Evolutionary conservation across 2,113 vertebrate genomes (phyloP), one percentile per base, ranked within the genome.

Genomic region (Burhinus bistriatus): DNA sequence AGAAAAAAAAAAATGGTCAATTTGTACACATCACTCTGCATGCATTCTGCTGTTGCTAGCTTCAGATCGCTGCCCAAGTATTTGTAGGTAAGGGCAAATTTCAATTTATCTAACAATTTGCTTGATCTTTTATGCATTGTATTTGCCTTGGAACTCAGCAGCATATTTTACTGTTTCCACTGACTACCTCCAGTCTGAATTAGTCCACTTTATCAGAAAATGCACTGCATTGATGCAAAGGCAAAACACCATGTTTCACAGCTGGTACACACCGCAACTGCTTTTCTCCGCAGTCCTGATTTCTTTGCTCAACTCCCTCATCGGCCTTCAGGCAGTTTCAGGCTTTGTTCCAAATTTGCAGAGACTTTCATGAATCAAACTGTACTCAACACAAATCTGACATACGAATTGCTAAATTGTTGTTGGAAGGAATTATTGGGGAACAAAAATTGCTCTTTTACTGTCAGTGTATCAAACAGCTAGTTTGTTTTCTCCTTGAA

Each of bases 241-340:
- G 61, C 16, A 6, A 69, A 83, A 29, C 21, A 61, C 8, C 1
- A 0, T 10, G 12, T 75, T 68, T 61, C n/a, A 32, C 51, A 89
- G 76, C 17, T 45, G 51, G 49, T 47, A 40, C 26, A 36, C 34
- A n/a, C 25, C 21, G 45, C 0, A 0, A 29, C 10, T 75, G 69
- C 65, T 69, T 45, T 88, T 36, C 88, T 88, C 32, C 0, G 0
- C 20, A 42, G 45, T 44, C 29, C 54, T 2, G 1, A 29, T 23
- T 55, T 45, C 62, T 65, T 73, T 64, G 44, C 49, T 80, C 16
- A 44, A 14, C 72, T 78, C 61, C 32, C 61, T 78, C 44, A 44
- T 5, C 0, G 0, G 11, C 61, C 42, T 59, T 64, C 72, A 75
- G 51, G 42, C 69, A 19, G 13, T n/a, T 69, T 79, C 40, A 72